phyloP scores from a whole-genome alignment of 2,888 invertebrate genomes.

The Plebejus argus region DNA sequence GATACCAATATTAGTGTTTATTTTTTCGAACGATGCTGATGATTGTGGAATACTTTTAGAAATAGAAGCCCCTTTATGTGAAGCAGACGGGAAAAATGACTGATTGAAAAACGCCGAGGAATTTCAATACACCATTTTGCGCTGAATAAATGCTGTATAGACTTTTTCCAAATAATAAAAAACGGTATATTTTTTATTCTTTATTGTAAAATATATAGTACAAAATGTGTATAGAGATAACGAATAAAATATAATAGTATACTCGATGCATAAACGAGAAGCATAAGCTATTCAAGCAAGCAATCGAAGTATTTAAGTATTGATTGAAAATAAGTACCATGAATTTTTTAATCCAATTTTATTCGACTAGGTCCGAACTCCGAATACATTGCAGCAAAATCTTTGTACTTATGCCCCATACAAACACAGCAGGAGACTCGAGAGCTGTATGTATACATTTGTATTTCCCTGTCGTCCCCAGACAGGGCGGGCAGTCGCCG shows the following conservation, averaged over 20 bases:
- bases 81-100: neutral
- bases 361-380: neutral
- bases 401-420: neutral
- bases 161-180: neutral
- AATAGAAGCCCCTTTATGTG: neutral
- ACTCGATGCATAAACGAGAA: too few species aligned
- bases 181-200: too few species aligned
- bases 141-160: neutral
- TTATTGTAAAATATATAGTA: too few species aligned
- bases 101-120: conserved; percentile 9
- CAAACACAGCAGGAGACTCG: neutral
- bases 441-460: neutral
- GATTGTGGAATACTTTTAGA: neutral
- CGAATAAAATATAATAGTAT: too few species aligned
- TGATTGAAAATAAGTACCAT: neutral
- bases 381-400: neutral
- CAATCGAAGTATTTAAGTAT: too few species aligned
- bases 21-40: neutral
- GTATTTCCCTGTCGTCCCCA: neutral
- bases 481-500: conserved; percentile 47
- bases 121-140: neutral
- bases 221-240: too few species aligned
- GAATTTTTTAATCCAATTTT: neutral
- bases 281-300: too few species aligned
- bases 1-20: too few species aligned